phyloP scores from a whole-genome alignment of 1,140 invertebrate genomes.

The Drosophila sucinea region DNA sequence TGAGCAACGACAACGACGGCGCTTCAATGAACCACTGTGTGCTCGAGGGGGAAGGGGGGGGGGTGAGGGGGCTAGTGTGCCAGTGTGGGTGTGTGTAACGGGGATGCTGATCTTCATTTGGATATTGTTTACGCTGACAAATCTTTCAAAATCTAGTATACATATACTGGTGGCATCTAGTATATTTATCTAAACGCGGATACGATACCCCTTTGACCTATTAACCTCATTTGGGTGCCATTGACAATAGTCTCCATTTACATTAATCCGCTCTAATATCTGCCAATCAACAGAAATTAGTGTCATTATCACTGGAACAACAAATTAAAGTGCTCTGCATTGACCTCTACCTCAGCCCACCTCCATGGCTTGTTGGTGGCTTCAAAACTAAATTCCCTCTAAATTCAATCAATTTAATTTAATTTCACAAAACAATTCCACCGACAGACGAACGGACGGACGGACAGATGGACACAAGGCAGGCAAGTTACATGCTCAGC shows the following conservation, averaged over 20 bases:
- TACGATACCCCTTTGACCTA: slow-evolving; percentile 21
- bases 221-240: slow-evolving; percentile 37
- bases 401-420: slow-evolving; percentile 80
- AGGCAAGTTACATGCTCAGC: slow-evolving; percentile 17
- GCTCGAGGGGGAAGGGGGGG: too few species aligned
- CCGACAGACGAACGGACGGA: slow-evolving; percentile 7
- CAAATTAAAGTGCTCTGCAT: slow-evolving; percentile 38
- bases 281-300: slow-evolving; percentile 59
- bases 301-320: slow-evolving; percentile 65
- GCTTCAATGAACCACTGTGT: slow-evolving; percentile 38
- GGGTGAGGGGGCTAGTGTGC: background rate
- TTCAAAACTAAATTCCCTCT: slow-evolving; percentile 59
- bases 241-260: slow-evolving; percentile 33
- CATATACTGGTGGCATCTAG: background rate
- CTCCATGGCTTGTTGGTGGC: slow-evolving; percentile 9
- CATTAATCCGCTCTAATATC: slow-evolving; percentile 50
- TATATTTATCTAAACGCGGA: background rate
- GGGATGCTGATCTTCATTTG: slow-evolving; percentile 12
- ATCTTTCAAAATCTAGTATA: background rate
- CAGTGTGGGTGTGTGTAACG: slow-evolving; percentile 11
- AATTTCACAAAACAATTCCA: slow-evolving; percentile 77
- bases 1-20: slow-evolving; percentile 58
- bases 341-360: slow-evolving; percentile 67
- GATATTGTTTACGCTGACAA: background rate
- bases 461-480: slow-evolving; percentile 24